Conservation (phyloP, 2,797 vertebrate species). For the Spinus olivaceus region DNA sequence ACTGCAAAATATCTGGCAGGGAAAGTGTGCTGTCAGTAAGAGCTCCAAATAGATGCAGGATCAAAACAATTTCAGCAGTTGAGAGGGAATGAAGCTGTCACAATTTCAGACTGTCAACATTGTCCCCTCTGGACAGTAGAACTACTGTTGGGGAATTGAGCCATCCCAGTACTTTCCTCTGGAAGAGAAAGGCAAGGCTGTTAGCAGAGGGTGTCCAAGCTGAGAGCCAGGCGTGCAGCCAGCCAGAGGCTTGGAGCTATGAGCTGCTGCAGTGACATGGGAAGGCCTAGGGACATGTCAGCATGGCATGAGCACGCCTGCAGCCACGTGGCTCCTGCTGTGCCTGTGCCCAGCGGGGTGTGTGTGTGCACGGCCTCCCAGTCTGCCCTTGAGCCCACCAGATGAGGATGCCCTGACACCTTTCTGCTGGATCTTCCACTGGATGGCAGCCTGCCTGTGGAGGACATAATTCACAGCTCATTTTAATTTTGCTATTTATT, state of each 20-base stretch:
- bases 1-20: neutral
- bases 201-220: neutral
- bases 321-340: neutral
- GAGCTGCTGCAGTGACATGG: accelerated
- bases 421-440: neutral
- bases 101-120: neutral
- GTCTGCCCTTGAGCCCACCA: neutral
- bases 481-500: neutral
- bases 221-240: neutral
- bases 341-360: neutral
- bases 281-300: neutral
- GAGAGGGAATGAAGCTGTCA: neutral
- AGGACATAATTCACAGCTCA: neutral
- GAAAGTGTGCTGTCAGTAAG: neutral
- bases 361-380: accelerated
- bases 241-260: neutral
- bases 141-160: neutral
- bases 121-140: neutral
- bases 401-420: accelerated
- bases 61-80: neutral
- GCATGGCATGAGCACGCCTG: accelerated
- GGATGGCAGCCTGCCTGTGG: neutral
- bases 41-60: neutral
- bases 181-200: neutral
- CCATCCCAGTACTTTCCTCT: neutral